A percentile compares a stretch with the other conserved stretches of the same genome.
Evolutionary conservation across 2,888 invertebrate genomes (phyloP).

Genomic region (Ashinkailepas kermadecensis): DNA sequence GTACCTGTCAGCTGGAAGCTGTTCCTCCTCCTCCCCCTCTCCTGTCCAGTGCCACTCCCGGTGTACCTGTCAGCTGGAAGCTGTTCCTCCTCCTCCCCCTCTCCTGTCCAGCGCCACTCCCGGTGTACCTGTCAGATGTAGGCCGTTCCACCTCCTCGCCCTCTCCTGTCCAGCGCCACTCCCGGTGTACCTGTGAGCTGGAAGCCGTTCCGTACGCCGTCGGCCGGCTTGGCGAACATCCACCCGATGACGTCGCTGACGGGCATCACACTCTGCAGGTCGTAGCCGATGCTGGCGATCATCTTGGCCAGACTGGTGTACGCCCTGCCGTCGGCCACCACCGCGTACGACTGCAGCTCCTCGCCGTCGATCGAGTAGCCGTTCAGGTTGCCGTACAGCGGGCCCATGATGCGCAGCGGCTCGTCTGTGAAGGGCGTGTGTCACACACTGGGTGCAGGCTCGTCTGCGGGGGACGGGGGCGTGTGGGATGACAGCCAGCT

Average conservation of each 20-base stretch:
- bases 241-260: slow-evolving; percentile 82
- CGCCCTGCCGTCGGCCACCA: slow-evolving; percentile 73
- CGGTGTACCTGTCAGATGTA: slow-evolving; percentile 63
- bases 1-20: slow-evolving; percentile 70
- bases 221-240: slow-evolving; percentile 73
- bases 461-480: no score
- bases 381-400: slow-evolving; percentile 76
- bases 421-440: slow-evolving; percentile 51
- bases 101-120: neutral
- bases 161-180: neutral
- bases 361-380: slow-evolving; percentile 61
- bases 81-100: slow-evolving; percentile 60
- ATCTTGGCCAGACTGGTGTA: slow-evolving; percentile 85
- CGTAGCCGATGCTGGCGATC: slow-evolving; percentile 60
- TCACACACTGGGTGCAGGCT: no score
- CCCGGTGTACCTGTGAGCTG: slow-evolving; percentile 58
- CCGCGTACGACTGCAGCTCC: slow-evolving; percentile 85
- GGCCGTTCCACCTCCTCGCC: no score
- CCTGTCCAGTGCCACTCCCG: neutral
- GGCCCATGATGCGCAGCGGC: slow-evolving; percentile 81
- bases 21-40: no score
- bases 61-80: slow-evolving; percentile 68
- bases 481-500: no score
- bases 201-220: slow-evolving; percentile 77
- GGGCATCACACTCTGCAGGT: slow-evolving; percentile 72